Evolutionary conservation across 2,888 invertebrate genomes (phyloP).

Genomic region (Ephialtes manifestator): DNA sequence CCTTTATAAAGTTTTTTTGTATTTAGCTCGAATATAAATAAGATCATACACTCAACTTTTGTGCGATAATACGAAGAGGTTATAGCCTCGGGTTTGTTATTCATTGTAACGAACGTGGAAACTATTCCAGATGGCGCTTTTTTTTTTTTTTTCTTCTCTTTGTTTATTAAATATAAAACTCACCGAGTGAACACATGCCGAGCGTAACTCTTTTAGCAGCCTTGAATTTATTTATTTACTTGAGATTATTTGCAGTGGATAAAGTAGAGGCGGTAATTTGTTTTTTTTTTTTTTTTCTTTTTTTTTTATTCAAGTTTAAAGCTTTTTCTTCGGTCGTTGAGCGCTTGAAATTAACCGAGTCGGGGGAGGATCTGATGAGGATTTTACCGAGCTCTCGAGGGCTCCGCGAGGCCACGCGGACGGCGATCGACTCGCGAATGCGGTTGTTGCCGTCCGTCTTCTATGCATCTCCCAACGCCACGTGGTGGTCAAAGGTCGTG

Average conservation of each 20-base stretch:
- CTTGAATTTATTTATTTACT: neutral
- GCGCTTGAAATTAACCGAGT: no score
- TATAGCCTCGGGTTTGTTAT: neutral
- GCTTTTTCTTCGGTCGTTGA: neutral
- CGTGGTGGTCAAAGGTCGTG: slow-evolving; percentile 79
- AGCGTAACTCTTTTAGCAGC: neutral
- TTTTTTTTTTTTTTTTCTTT: no score
- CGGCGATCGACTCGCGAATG: slow-evolving; percentile 76
- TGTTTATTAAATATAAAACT: slow-evolving; percentile 25
- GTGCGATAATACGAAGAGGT: neutral
- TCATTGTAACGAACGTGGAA: neutral
- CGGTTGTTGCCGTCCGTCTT: slow-evolving; percentile 56
- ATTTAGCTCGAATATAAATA: neutral
- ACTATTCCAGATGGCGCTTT: neutral
- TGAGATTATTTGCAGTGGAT: neutral
- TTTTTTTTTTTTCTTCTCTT: no score
- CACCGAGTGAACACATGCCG: slow-evolving; percentile 56
- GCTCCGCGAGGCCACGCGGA: slow-evolving; percentile 58
- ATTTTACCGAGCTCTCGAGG: neutral
- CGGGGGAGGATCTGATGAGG: no score
- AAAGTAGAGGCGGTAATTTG: neutral
- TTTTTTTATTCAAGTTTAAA: neutral
- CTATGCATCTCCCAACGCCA: slow-evolving; percentile 72
- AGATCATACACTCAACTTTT: neutral
- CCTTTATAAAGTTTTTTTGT: neutral